These are phyloP conservation scores for Eleutherodactylus coqui DNA, from an alignment of 2,797 vertebrate species.

Conservation along the genomic window DNA sequence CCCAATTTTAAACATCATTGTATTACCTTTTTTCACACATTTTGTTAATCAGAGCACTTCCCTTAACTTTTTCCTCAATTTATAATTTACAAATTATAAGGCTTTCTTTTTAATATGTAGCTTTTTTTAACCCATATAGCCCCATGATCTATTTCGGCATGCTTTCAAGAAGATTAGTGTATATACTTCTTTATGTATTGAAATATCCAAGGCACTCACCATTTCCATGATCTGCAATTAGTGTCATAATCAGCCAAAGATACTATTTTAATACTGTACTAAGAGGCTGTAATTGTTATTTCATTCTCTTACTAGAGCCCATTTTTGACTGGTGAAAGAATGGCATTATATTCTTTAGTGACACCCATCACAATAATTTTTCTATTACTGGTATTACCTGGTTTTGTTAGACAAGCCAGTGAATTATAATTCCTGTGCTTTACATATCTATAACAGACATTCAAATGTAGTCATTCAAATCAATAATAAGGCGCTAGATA, in stretches of 20 bases:
- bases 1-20: no score
- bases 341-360: background rate
- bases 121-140: background rate
- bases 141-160: background rate
- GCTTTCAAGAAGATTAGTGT: constrained; percentile 9
- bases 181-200: background rate
- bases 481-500: background rate
- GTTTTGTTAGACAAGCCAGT: background rate
- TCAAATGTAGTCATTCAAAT: background rate
- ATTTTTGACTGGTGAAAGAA: background rate
- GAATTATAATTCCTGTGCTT: background rate
- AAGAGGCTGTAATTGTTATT: constrained; percentile 11
- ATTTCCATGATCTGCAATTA: constrained; percentile 1
- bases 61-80: no score
- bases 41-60: no score
- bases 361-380: background rate
- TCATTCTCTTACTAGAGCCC: background rate
- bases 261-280: constrained; percentile 4
- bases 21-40: no score
- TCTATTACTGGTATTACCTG: background rate
- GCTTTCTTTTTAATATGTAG: background rate
- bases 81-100: no score
- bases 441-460: background rate
- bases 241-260: background rate
- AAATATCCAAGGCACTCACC: background rate